phyloP scores from a whole-genome alignment of 2,797 vertebrate genomes.

The Poeciliopsis gracilis region DNA sequence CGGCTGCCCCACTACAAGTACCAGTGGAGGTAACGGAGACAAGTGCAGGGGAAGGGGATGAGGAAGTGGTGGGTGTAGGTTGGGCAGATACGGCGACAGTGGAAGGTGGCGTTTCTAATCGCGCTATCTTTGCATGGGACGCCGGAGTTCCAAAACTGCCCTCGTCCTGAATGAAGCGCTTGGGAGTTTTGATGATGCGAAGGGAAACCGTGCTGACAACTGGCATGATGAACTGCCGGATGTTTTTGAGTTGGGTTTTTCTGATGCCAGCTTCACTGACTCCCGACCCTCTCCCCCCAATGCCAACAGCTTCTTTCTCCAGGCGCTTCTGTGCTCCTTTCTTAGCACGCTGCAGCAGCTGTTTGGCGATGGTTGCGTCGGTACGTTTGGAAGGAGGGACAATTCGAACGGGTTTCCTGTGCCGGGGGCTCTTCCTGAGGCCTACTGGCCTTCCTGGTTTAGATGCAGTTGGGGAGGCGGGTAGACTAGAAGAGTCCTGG shows the following conservation, averaged over 20 bases:
- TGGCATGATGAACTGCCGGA: conserved; percentile 98
- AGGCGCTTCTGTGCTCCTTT: conserved; percentile 91
- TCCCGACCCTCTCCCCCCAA: conserved; percentile 79
- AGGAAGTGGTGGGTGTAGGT: conserved; percentile 54
- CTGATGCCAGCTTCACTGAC: conserved; percentile 76
- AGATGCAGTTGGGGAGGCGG: conserved; percentile 70
- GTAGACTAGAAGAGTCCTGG: conserved; percentile 66
- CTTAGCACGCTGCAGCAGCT: conserved; percentile 95
- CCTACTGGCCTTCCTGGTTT: conserved; percentile 75
- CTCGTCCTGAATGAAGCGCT: conserved; percentile 98
- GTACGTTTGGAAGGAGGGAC: conserved; percentile 96
- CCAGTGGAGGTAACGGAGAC: conserved; percentile 58
- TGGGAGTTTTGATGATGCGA: conserved; percentile 96
- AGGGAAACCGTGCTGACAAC: conserved; percentile 98
- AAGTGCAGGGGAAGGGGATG: conserved; percentile 55
- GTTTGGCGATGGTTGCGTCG: conserved; percentile 95
- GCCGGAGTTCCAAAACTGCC: conserved; percentile 84
- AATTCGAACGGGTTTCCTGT: conserved; percentile 93
- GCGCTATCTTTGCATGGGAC: conserved; percentile 92
- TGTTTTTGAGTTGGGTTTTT: conserved; percentile 95
- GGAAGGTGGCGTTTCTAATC: conserved; percentile 83
- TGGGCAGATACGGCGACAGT: conserved; percentile 65
- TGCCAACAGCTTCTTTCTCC: conserved; percentile 89
- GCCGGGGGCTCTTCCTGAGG: conserved; percentile 93
- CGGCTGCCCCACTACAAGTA: conserved; percentile 50